phyloP scores from a whole-genome alignment of 2,888 invertebrate genomes.

The Temnothorax ravouxi region DNA sequence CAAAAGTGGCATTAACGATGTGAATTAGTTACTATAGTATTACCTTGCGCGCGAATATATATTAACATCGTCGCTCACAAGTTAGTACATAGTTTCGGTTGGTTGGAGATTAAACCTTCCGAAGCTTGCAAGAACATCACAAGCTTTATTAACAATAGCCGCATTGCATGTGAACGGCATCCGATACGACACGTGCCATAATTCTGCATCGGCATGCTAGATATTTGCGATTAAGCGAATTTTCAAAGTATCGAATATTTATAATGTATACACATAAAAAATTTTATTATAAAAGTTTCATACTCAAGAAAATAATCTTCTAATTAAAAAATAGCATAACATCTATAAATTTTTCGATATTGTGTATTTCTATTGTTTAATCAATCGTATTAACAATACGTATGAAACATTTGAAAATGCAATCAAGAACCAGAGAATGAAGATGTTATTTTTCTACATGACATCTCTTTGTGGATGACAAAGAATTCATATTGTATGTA shows the following conservation, averaged over 20 bases:
- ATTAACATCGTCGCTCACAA: slow-evolving; percentile 77
- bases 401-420: background rate
- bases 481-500: background rate
- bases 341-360: background rate
- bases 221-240: slow-evolving; percentile 47
- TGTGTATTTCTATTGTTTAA: background rate
- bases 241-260: slow-evolving; percentile 25
- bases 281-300: slow-evolving; percentile 1
- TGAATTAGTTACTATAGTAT: slow-evolving; percentile 57
- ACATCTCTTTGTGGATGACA: background rate
- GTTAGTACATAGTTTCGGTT: slow-evolving; percentile 79
- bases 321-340: background rate
- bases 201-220: slow-evolving; percentile 29
- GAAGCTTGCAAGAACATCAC: slow-evolving; percentile 67
- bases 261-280: background rate
- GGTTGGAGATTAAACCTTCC: slow-evolving; percentile 68
- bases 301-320: background rate
- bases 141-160: slow-evolving; percentile 75
- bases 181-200: slow-evolving; percentile 54
- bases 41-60: slow-evolving; percentile 67
- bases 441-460: background rate
- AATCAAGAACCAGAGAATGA: background rate
- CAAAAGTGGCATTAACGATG: slow-evolving; percentile 58
- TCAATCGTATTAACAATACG: background rate
- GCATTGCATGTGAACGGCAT: slow-evolving; percentile 58